Base-by-base conservation (phyloP, 2,797 vertebrate species). In the Sparidentex hasta region DNA sequence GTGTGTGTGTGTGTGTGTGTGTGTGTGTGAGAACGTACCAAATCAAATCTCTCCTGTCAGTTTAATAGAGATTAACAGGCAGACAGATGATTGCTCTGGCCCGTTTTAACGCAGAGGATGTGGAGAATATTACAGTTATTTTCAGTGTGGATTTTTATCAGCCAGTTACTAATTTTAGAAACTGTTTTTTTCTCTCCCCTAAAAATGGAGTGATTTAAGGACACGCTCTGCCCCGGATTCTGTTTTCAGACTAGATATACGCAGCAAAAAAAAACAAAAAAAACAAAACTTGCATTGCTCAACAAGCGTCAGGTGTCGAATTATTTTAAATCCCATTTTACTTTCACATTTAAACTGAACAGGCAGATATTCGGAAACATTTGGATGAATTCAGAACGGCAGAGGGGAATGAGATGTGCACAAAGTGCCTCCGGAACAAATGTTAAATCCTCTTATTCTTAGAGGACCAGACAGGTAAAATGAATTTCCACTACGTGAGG, bases 1-100 rank as follows among this genome's bases (percentile, higher is more conserved):
- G 63, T 64, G 55, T 44, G 63, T 52, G 63, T 58, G 21, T 59
- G 46, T 44, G 46, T 51, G 27, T 50, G 56, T 54, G 18, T 50
- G 20, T 41, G 56, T 21, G 18, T 55, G 25, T 18, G 17, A 65
- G n/a, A 58, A 29, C 9, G n/a, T 38, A 29, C 9, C 48, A 47
- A 12, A 29, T 47, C 0, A 51, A 12, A 29, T 47, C 0, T 48
- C 0, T 58, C n/a, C 3, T 47, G 8, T 56, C 14, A 44, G 0
- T 62, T 52, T 56, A 55, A 65, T 43, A 14, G 12, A 43, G n/a
- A 57, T 43, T 12, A 51, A 55, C 21, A 62, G 27, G 38, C 8
- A 25, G 50, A 46, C 23, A 57, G 21, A 18, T 4, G 11, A 57
- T 33, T 21, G 20, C 5, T 54, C 46, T 59, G 33, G 20, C 1